Conservation (phyloP, 2,797 vertebrate genomes). For the Eleutherodactylus coqui region DNA sequence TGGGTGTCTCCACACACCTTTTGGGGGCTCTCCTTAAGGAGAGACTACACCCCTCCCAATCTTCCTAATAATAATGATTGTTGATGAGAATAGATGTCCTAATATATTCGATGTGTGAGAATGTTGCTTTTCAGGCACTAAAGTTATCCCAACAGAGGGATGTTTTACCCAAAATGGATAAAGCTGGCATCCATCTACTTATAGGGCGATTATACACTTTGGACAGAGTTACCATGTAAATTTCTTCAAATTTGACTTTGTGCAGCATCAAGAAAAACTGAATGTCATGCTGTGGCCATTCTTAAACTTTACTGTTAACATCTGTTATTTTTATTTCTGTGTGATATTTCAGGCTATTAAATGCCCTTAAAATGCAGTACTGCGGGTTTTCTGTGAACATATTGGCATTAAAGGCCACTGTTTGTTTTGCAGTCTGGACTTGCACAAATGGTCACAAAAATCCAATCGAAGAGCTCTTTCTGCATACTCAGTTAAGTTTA, state of each 20-base stretch:
- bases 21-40: no score
- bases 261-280: not conserved
- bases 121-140: not conserved
- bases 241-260: constrained; percentile 4
- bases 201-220: not conserved
- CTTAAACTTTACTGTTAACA: constrained; percentile 9
- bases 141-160: not conserved
- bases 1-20: no score
- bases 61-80: not conserved
- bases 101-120: not conserved
- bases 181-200: not conserved
- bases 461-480: constrained; percentile 59
- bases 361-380: constrained; percentile 32
- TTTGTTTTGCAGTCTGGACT: constrained; percentile 39
- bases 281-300: not conserved
- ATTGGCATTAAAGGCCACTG: constrained; percentile 45
- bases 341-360: constrained; percentile 46
- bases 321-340: constrained; percentile 43
- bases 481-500: constrained; percentile 62
- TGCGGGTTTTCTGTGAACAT: constrained; percentile 35
- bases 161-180: no score
- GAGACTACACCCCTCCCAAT: no score
- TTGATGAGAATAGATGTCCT: not conserved
- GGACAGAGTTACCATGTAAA: not conserved
- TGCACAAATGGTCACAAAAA: constrained; percentile 59